A percentile compares a stretch with the other conserved stretches of the same genome.
Conservation (phyloP, 2,113 vertebrate genomes). For the Lampris megalopsis region DNA sequence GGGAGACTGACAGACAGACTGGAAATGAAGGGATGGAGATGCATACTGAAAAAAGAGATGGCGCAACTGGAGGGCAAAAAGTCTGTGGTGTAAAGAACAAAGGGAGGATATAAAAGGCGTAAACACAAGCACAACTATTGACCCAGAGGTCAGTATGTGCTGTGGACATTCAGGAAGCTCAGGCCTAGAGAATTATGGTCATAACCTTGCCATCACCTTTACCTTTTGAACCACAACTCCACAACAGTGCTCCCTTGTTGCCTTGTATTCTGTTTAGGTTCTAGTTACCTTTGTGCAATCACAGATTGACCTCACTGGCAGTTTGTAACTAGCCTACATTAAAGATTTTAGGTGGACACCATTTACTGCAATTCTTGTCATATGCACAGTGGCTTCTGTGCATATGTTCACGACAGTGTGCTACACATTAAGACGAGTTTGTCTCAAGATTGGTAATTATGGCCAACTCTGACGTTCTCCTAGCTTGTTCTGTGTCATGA, state of each 20-base stretch:
- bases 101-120: neutral
- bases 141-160: constrained; percentile 2
- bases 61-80: constrained; percentile 14
- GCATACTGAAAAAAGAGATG: constrained; percentile 15
- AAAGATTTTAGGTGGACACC: neutral
- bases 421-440: too few species aligned
- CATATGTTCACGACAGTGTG: too few species aligned
- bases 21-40: neutral
- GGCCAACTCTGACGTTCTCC: too few species aligned
- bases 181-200: constrained; percentile 22
- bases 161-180: constrained; percentile 18
- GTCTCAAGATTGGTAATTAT: too few species aligned
- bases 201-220: constrained; percentile 25
- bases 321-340: neutral
- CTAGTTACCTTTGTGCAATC: neutral
- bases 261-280: neutral
- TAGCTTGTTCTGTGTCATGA: too few species aligned
- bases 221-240: neutral
- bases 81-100: neutral
- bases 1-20: neutral
- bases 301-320: neutral
- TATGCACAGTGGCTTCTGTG: neutral
- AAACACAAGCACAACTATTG: neutral
- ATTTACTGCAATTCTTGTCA: constrained; percentile 8
- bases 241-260: constrained; percentile 1